Base-by-base conservation (phyloP, 2,888 invertebrate species). In the Germaria angustata region DNA sequence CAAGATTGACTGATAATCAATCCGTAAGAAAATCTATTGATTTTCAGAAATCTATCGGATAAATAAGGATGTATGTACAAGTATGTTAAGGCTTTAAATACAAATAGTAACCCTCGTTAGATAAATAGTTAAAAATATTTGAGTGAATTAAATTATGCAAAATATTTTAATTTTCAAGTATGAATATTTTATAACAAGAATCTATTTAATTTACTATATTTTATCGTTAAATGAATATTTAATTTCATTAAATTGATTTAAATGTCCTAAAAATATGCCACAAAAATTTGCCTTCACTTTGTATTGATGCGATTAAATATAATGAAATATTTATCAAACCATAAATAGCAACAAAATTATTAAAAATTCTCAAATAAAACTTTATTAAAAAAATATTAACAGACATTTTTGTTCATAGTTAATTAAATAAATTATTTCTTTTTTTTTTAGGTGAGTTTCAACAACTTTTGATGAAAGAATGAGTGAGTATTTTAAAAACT, bases 211-310 rank as follows among this genome's bases (percentile, higher is more conserved):
- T 36, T 2, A 5, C 22, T 46, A n/a, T n/a, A n/a, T n/a, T n/a
- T n/a, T n/a, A n/a, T n/a, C n/a, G n/a, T n/a, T 0, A 1, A 20
- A 34, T 22, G 49, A 49, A 36, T 63, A 46, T 46, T 63, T 17
- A 32, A 46, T 13, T 28, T 15, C 28, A 11, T 44, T 39, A 13
- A 39, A 41, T 4, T 5, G 2, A 41, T 15, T 22, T 32, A 24
- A 6, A 9, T 13, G 49, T 44, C 59, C 36, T 49, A 46, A 59
- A 71, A 71, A 8, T 46, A 59, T 7, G n/a, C n/a, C n/a, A n/a
- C n/a, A n/a, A n/a, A n/a, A n/a, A n/a, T n/a, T 24, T 66, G 32
- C 11, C 15, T 34, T 11, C 39, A 51, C 7, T 51, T n/a, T 9
- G 24, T 20, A 3, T 5, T 9, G 6, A 2, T 13, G 13, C 15